A percentile compares a stretch with the other conserved stretches of the same genome.
These are phyloP conservation scores for Meteorus sp. DNA, from an alignment of 1,140 invertebrate genomes.

Conservation along the genomic window DNA sequence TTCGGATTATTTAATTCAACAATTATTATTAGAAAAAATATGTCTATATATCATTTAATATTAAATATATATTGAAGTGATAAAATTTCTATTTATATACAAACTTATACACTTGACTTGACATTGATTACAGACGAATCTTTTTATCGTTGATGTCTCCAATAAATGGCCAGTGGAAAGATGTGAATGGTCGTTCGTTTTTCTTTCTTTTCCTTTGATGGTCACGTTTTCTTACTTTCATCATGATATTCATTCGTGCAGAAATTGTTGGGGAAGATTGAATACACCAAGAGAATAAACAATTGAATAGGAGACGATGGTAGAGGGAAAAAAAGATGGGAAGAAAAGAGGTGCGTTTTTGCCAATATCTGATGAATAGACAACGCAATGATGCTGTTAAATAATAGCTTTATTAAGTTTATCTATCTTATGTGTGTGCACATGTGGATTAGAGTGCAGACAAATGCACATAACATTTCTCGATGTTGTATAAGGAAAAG, in stretches of 20 bases:
- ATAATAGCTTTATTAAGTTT: conserved; percentile 19
- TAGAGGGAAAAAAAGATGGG: not conserved
- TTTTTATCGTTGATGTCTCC: not conserved
- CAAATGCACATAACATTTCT: no score
- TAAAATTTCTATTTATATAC: no score
- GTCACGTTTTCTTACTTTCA: conserved; percentile 28
- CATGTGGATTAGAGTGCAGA: not conserved
- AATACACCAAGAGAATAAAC: conserved; percentile 7
- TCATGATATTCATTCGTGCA: conserved; percentile 28
- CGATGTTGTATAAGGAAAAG: conserved; percentile 7
- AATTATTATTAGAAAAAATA: no score
- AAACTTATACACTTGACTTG: no score
- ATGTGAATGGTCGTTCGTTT: conserved; percentile 27
- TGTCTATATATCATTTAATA: no score
- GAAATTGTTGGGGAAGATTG: conserved; percentile 30
- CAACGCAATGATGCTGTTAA: conserved; percentile 5
- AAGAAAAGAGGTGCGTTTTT: not conserved
- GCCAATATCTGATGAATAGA: not conserved
- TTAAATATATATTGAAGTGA: no score
- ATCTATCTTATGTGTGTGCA: conserved; percentile 2
- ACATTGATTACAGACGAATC: not conserved
- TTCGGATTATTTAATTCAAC: no score
- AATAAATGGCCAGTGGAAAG: no score
- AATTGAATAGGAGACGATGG: not conserved
- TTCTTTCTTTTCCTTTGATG: conserved; percentile 29